Base-by-base conservation (phyloP, 2,113 vertebrate genomes). In the Struthidea cinerea region DNA sequence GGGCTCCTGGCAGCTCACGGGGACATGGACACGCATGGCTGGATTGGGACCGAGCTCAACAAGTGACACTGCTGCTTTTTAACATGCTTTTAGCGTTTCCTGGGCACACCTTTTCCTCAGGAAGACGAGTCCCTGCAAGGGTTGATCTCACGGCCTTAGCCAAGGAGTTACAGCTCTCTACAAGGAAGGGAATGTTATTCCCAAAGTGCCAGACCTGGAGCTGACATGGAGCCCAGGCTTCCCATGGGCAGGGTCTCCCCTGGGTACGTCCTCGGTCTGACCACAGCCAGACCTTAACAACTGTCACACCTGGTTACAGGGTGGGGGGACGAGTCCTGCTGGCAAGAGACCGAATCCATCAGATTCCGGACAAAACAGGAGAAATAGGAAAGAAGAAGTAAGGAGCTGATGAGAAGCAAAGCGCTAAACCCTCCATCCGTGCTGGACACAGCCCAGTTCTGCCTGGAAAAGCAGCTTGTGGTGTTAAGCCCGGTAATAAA, bases 31-130 rank as follows among this genome's bases (percentile, higher is more conserved):
- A 55, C 3, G 3, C 4, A 14, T 67, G 35, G 55, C 39, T 10
- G 14, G 41, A 4, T 0, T 9, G 22, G 4, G 39, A 64, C 18
- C 0, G 9, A 65, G 60, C 30, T 18, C 84, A 50, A 2, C 10
- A 30, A 22, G 28, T 19, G 20, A 30, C 4, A 16, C 42, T 80
- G 19, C 5, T 1, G 9, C 49, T 16, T 44, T 42, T 50, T 3
- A 50, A 65, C 6, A 1, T 1, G 39, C 60, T 52, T 22, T 18
- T 8, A 35, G 24, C 13, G 3, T 10, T 23, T 16, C 15, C 81
- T 13, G 46, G 4, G 69, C 21, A 10, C 24, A 64, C 20, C 55
- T 80, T 18, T 16, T 33, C 57, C 86, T 24, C 9, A 21, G 61
- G 39, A 57, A 37, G 52, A 28, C 11, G n/a, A 41, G 12, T 15